These are phyloP conservation scores for Sericinus montela DNA, from an alignment of 2,888 invertebrate genomes.

Conservation along the genomic window DNA sequence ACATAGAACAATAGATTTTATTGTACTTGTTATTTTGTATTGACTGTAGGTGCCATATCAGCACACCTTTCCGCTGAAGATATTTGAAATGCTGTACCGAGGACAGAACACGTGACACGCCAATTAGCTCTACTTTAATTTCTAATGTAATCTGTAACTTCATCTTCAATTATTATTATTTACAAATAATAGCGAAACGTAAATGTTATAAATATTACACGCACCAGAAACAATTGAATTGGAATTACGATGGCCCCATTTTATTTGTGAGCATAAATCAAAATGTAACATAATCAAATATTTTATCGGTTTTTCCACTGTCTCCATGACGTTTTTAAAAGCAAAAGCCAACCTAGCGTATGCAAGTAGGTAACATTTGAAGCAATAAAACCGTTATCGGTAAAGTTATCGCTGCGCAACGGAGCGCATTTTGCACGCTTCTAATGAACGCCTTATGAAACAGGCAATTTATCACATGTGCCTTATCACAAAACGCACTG, in stretches of 20 bases:
- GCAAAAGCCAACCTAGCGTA: conserved; percentile 50
- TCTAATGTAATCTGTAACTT: conserved; percentile 5
- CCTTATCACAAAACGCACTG: conserved; percentile 70
- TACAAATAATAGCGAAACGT: conserved; percentile 4
- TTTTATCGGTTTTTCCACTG: conserved; percentile 31
- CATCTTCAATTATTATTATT: conserved; percentile 9
- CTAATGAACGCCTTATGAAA: conserved; percentile 79
- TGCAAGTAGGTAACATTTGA: conserved; percentile 73
- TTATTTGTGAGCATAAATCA: conserved; percentile 12
- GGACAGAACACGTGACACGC: conserved; percentile 7
- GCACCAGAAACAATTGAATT: conserved; percentile 19
- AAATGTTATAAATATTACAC: conserved; percentile 7
- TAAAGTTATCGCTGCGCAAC: conserved; percentile 69
- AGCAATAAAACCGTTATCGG: conserved; percentile 74
- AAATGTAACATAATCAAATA: conserved; percentile 17
- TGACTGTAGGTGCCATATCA: too few species aligned
- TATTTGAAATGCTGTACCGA: background rate
- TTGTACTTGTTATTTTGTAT: too few species aligned
- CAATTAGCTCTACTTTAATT: conserved; percentile 16
- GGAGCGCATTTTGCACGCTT: conserved; percentile 74
- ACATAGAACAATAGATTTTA: too few species aligned
- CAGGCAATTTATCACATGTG: conserved; percentile 76
- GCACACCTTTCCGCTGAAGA: background rate
- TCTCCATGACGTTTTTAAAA: conserved; percentile 34
- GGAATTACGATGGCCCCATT: conserved; percentile 18